Percentiles rank a stretch among this genome's conserved stretches.
Conservation (phyloP, 2,888 invertebrate genomes). For the Rhaphigaster nebulosa region DNA sequence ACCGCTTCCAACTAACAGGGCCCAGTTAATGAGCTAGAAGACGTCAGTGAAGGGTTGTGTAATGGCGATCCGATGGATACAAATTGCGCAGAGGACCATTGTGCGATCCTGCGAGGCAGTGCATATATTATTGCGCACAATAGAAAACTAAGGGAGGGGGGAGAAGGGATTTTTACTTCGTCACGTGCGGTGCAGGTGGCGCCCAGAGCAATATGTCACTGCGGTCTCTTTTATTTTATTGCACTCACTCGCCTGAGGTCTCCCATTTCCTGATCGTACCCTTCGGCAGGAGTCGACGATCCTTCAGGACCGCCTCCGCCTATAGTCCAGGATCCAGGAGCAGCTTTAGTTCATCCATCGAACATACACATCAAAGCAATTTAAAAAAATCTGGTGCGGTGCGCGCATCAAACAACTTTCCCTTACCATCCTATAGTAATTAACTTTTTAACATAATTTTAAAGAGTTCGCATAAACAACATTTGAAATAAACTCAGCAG, state of each 20-base stretch:
- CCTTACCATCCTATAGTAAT: too few species aligned
- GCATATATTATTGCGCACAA: slow-evolving; percentile 8
- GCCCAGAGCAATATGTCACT: slow-evolving; percentile 20
- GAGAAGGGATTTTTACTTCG: slow-evolving; percentile 6
- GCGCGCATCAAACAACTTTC: too few species aligned
- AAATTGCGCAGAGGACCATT: not conserved
- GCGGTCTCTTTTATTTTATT: not conserved
- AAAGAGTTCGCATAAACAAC: too few species aligned
- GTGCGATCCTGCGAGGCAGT: not conserved
- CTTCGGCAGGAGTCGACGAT: too few species aligned
- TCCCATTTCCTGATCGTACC: too few species aligned
- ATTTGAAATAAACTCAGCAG: too few species aligned
- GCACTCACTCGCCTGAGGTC: not conserved
- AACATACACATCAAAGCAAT: too few species aligned
- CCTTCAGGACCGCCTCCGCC: too few species aligned
- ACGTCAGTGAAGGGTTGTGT: not conserved
- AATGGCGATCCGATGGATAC: slow-evolving; percentile 5
- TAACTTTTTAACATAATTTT: too few species aligned
- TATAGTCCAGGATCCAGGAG: too few species aligned
- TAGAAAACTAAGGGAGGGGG: not conserved
- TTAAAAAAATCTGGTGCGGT: too few species aligned
- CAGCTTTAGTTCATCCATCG: too few species aligned
- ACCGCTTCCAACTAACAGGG: not conserved
- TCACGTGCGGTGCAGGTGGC: slow-evolving; percentile 52
- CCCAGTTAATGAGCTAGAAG: not conserved